Conservation (phyloP, 2,888 invertebrate genomes). For the Limnephilus rhombicus region DNA sequence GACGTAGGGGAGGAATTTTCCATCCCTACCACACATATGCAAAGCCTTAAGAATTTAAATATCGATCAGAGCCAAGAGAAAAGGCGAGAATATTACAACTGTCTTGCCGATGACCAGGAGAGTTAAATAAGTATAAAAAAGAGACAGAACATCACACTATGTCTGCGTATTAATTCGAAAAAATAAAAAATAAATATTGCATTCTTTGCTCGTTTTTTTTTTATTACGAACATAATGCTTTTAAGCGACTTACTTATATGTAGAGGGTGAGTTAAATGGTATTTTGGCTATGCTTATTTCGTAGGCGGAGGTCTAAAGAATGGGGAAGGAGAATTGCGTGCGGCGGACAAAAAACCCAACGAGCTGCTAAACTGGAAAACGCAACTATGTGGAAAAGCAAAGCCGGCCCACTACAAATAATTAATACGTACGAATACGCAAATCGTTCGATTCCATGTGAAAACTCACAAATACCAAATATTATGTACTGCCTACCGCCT, state of each 20-base stretch:
- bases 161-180: no score
- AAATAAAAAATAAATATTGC: no score
- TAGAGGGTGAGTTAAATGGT: not conserved
- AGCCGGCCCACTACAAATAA: conserved; percentile 5
- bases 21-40: no score
- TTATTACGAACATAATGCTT: not conserved
- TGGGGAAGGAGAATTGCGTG: not conserved
- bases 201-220: not conserved
- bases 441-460: not conserved
- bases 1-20: no score
- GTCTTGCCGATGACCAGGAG: no score
- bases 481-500: not conserved
- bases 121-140: no score
- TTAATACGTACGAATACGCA: conserved; percentile 15
- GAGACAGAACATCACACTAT: no score
- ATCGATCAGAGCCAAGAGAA: no score
- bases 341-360: not conserved
- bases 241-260: not conserved
- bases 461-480: not conserved
- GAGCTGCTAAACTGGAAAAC: not conserved
- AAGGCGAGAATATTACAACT: no score
- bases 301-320: not conserved
- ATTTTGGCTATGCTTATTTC: conserved; percentile 10
- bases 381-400: not conserved
- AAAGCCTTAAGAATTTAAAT: no score